phyloP scores from a whole-genome alignment of 2,113 vertebrate genomes.

The Actenoides hombroni region DNA sequence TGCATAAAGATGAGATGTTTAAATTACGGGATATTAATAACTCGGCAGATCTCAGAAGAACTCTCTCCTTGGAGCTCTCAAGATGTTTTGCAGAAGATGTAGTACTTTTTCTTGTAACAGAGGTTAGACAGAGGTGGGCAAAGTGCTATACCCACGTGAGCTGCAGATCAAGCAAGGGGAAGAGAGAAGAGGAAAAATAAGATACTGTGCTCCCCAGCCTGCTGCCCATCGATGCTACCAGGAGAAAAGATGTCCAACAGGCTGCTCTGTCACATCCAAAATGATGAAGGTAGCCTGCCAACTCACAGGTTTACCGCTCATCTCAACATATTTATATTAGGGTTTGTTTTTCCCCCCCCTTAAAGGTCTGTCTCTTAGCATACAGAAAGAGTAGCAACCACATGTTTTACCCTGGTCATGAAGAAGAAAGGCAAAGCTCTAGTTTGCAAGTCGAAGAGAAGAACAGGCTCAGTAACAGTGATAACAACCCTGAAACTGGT shows the following conservation, averaged over 20 bases:
- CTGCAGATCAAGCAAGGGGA: not conserved
- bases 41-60: not conserved
- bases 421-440: not conserved
- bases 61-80: not conserved
- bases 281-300: not conserved
- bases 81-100: not conserved
- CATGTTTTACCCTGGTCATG: not conserved
- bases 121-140: not conserved
- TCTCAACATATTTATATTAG: not conserved
- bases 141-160: not conserved
- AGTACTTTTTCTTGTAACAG: not conserved
- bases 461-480: not conserved
- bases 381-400: not conserved
- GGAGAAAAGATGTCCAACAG: slow-evolving; percentile 16
- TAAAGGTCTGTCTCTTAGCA: not conserved
- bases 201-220: not conserved
- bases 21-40: slow-evolving; percentile 38
- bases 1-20: not conserved
- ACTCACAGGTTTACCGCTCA: not conserved
- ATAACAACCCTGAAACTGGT: not conserved
- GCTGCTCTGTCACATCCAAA: not conserved
- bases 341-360: not conserved
- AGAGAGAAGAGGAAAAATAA: not conserved
- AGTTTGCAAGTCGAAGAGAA: not conserved
- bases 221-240: not conserved